A percentile compares a stretch with the other conserved stretches of the same genome.
Evolutionary conservation across 2,888 invertebrate genomes (phyloP).

Genomic region (Drosophila melanosoma): DNA sequence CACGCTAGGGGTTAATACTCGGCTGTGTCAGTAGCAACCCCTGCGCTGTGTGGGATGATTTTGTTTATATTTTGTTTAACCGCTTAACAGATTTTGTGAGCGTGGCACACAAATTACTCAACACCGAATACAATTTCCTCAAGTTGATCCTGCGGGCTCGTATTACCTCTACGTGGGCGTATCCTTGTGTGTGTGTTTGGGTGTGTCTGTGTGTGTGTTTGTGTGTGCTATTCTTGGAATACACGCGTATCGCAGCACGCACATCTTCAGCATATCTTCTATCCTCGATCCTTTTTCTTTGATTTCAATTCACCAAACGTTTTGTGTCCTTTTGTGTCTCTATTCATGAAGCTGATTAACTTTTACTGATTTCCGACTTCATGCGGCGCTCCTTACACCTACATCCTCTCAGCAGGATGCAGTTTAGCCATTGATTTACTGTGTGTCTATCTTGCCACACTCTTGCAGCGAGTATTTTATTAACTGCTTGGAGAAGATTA

Average conservation of each 20-base stretch:
- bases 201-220: constrained; percentile 38
- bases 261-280: constrained; percentile 52
- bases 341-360: constrained; percentile 49
- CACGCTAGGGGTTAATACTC: constrained; percentile 52
- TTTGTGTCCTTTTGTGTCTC: constrained; percentile 12
- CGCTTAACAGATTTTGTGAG: constrained; percentile 74
- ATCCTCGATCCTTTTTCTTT: constrained; percentile 31
- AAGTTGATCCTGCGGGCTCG: constrained; percentile 55
- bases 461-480: not conserved
- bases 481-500: not conserved
- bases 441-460: not conserved
- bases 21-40: constrained; percentile 35
- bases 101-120: constrained; percentile 72
- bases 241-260: constrained; percentile 77
- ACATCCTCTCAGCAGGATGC: constrained; percentile 33
- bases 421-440: not conserved
- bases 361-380: constrained; percentile 46
- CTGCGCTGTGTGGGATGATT: constrained; percentile 39
- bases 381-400: constrained; percentile 20
- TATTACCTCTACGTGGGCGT: constrained; percentile 51
- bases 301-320: constrained; percentile 10
- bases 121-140: constrained; percentile 56
- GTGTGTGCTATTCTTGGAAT: constrained; percentile 64
- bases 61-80: constrained; percentile 63
- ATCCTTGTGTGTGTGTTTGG: constrained; percentile 40